Conservation (phyloP, 2,797 vertebrate species). For the Anas bernieri region DNA sequence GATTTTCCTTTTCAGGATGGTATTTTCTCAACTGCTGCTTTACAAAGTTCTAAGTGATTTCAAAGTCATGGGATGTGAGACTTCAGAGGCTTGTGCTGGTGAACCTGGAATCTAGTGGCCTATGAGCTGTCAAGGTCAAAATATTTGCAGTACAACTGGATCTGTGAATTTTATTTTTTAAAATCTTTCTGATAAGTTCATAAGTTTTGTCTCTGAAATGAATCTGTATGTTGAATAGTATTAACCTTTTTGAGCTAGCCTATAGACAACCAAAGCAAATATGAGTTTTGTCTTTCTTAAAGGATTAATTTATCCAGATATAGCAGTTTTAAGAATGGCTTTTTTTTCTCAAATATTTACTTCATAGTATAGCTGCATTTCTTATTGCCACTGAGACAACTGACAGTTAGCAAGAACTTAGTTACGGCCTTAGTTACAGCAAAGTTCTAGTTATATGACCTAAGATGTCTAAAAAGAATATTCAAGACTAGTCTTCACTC, state of each 20-base stretch:
- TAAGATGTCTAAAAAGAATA: neutral
- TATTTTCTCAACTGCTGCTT: neutral
- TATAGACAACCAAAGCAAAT: neutral
- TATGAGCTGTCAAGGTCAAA: neutral
- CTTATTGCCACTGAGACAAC: neutral
- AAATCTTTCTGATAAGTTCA: neutral
- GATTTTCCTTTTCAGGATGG: neutral
- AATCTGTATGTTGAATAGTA: neutral
- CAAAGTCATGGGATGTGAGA: neutral
- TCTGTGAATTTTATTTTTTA: neutral
- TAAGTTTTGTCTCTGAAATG: neutral
- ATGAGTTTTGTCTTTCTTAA: neutral
- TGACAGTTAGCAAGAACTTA: neutral
- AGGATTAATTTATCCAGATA: neutral
- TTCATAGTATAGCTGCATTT: neutral
- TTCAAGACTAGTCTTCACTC: neutral
- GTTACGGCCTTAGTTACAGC: neutral
- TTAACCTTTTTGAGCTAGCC: neutral
- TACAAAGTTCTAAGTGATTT: neutral
- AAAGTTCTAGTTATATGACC: neutral
- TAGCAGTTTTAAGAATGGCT: neutral
- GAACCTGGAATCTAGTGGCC: neutral
- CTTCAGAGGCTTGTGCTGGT: neutral
- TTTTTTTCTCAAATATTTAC: neutral
- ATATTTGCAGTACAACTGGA: neutral